phyloP scores from a whole-genome alignment of 2,888 invertebrate species.

The Sphaeridia pumilis region DNA sequence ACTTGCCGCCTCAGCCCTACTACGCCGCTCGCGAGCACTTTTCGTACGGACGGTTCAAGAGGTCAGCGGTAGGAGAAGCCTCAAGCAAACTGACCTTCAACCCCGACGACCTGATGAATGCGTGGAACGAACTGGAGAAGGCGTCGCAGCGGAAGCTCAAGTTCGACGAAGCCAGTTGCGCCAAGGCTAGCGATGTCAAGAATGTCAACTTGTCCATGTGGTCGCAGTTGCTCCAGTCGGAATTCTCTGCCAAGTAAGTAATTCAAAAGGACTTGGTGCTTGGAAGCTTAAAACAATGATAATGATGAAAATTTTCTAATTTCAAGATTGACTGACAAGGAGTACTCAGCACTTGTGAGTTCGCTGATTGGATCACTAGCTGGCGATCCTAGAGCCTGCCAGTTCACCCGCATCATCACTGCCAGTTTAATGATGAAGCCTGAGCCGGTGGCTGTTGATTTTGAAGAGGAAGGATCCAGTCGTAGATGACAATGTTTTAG shows the following conservation, averaged over 20 bases:
- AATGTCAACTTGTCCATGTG: constrained; percentile 3
- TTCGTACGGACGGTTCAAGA: too few relatives aligned
- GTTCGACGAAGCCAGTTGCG: constrained; percentile 18
- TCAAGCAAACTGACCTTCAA: too few relatives aligned
- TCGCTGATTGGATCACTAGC: constrained; percentile 26
- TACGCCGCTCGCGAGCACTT: too few relatives aligned
- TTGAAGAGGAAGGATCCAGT: too few relatives aligned
- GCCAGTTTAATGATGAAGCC: not conserved
- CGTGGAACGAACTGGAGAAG: constrained; percentile 17
- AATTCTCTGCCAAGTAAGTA: constrained; percentile 7
- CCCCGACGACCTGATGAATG: constrained; percentile 13
- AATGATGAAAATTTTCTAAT: too few relatives aligned
- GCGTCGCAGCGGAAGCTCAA: constrained; percentile 10
- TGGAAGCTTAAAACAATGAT: too few relatives aligned
- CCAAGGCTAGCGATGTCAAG: constrained; percentile 7
- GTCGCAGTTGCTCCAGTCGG: constrained; percentile 7
- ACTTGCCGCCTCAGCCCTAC: too few relatives aligned
- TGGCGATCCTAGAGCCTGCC: constrained; percentile 26
- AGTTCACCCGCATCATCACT: constrained; percentile 11
- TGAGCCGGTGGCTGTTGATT: not conserved
- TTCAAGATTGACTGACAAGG: constrained; percentile 4
- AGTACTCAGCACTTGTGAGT: constrained; percentile 25
- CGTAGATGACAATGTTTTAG: too few relatives aligned
- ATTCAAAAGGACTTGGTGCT: not conserved
- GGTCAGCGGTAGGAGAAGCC: too few relatives aligned